phyloP scores from a whole-genome alignment of 2,113 vertebrate genomes.

The Damaliscus lunatus region DNA sequence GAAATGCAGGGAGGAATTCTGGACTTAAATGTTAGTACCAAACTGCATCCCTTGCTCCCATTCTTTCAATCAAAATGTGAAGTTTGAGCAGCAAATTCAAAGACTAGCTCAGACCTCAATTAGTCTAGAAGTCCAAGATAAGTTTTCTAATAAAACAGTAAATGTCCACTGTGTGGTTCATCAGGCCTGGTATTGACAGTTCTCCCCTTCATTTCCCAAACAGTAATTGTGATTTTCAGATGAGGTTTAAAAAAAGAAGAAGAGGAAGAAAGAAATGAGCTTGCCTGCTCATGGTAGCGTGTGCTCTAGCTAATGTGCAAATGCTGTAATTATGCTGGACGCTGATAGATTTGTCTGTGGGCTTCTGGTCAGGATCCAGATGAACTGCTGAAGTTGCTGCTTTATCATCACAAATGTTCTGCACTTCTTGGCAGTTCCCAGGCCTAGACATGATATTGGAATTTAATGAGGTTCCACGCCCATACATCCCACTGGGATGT shows the following conservation, averaged over 20 bases:
- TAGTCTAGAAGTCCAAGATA: background rate
- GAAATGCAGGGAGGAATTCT: background rate
- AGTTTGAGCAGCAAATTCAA: constrained; percentile 15
- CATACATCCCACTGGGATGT: background rate
- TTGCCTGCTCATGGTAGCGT: background rate
- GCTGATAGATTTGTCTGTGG: constrained; percentile 47
- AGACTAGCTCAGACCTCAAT: background rate
- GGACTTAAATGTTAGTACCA: background rate
- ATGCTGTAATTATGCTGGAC: background rate
- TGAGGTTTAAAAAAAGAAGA: background rate
- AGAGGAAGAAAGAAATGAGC: background rate
- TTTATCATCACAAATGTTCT: constrained; percentile 27
- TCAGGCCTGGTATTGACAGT: background rate
- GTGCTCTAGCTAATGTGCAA: constrained; percentile 34
- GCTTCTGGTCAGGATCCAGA: background rate
- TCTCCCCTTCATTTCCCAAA: constrained; percentile 1
- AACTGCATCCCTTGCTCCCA: background rate
- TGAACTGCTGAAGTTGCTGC: background rate
- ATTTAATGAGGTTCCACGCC: constrained; percentile 25
- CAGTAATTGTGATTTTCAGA: background rate
- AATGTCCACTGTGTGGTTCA: constrained; percentile 6
- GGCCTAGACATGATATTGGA: background rate
- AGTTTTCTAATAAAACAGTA: constrained; percentile 36
- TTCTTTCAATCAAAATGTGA: constrained; percentile 48
- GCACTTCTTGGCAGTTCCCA: background rate